Evolutionary conservation across 1,140 invertebrate species (phyloP).

Genomic region (Saccostrea cuccullata): DNA sequence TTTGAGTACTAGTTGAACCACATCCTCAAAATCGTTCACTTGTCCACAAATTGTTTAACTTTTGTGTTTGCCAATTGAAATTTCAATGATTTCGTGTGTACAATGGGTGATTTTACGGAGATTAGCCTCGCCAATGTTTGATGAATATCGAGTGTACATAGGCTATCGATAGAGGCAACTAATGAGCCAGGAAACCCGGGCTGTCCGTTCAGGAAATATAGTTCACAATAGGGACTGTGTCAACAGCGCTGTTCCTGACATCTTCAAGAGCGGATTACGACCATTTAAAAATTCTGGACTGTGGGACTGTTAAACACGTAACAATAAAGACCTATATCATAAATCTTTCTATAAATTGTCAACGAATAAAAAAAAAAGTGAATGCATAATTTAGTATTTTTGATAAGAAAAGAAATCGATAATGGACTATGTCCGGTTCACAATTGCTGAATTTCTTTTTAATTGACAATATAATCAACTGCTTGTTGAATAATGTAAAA

Average conservation of each 20-base stretch:
- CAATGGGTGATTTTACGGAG: slow-evolving; percentile 29
- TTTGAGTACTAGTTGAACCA: slow-evolving; percentile 15
- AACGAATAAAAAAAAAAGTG: too few species aligned
- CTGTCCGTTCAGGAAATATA: slow-evolving; percentile 34
- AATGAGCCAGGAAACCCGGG: slow-evolving; percentile 4
- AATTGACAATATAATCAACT: too few species aligned
- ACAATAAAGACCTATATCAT: too few species aligned
- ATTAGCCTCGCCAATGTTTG: slow-evolving; percentile 29
- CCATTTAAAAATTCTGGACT: background rate
- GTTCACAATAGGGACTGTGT: slow-evolving; percentile 1
- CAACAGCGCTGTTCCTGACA: background rate
- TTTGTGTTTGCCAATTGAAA: slow-evolving; percentile 28
- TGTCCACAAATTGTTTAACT: slow-evolving; percentile 25
- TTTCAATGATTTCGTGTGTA: slow-evolving; percentile 26
- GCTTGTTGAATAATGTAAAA: too few species aligned
- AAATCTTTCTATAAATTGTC: too few species aligned
- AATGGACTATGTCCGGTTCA: too few species aligned
- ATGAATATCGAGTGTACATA: slow-evolving; percentile 25
- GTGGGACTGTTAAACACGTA: background rate
- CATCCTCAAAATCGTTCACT: slow-evolving; percentile 24
- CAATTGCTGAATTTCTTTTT: too few species aligned
- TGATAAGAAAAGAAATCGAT: too few species aligned
- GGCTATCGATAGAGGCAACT: background rate
- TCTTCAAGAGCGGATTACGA: slow-evolving; percentile 4
- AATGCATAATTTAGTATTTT: too few species aligned